These are phyloP conservation scores for Gobionotothen gibberifrons DNA, from an alignment of 2,797 vertebrate genomes.

Conservation along the genomic window DNA sequence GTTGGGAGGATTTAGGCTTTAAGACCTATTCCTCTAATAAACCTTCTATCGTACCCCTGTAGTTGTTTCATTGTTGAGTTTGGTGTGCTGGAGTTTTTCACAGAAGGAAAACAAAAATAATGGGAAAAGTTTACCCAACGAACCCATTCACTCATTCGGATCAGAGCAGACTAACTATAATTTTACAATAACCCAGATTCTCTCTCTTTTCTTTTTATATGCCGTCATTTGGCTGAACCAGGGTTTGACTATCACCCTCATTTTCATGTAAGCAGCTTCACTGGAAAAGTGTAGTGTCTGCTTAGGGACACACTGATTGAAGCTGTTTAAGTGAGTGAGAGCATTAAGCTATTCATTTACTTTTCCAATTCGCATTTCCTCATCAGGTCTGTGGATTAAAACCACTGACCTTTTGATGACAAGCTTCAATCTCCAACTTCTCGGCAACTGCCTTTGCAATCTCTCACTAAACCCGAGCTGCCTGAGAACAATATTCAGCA, in stretches of 20 bases:
- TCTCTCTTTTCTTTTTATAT: too few species aligned
- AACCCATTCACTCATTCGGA: too few species aligned
- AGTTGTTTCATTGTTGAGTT: too few species aligned
- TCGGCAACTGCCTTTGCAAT: slow-evolving; percentile 15
- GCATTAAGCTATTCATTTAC: slow-evolving; percentile 37
- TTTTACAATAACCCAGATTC: too few species aligned
- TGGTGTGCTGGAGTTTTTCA: too few species aligned
- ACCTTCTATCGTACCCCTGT: too few species aligned
- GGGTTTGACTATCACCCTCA: not conserved
- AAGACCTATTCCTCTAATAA: too few species aligned
- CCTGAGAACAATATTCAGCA: slow-evolving; percentile 32
- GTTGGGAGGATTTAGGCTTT: too few species aligned
- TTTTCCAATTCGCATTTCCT: slow-evolving; percentile 11
- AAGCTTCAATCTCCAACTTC: slow-evolving; percentile 33
- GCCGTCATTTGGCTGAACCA: not conserved
- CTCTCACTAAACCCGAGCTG: slow-evolving; percentile 17
- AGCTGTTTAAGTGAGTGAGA: slow-evolving; percentile 19
- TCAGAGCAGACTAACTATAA: too few species aligned
- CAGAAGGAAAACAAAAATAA: too few species aligned
- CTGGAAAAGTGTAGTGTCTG: slow-evolving; percentile 9
- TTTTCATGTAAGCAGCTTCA: not conserved
- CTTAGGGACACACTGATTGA: slow-evolving; percentile 17
- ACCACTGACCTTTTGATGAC: slow-evolving; percentile 52
- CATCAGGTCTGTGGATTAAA: slow-evolving; percentile 50
- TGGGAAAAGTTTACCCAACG: too few species aligned